phyloP scores from a whole-genome alignment of 2,888 invertebrate genomes.

The Amiota mariae region DNA sequence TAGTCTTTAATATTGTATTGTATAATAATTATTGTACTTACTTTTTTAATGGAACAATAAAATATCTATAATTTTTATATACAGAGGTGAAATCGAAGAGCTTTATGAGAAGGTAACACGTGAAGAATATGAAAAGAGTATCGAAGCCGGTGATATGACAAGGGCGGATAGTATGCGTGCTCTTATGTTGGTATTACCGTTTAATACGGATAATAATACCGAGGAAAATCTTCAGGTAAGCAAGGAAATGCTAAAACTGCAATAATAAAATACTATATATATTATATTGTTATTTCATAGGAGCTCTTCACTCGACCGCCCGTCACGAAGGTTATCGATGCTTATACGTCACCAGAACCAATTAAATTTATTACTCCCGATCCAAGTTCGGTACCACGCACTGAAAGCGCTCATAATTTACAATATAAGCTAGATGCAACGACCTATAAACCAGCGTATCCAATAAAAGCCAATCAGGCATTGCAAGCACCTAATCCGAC shows the following conservation, averaged over 20 bases:
- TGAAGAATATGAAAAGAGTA: slow-evolving; percentile 72
- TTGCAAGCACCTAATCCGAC: slow-evolving; percentile 59
- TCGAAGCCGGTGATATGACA: slow-evolving; percentile 70
- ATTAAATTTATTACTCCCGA: slow-evolving; percentile 68
- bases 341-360: slow-evolving; percentile 65
- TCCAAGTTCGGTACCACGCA: slow-evolving; percentile 56
- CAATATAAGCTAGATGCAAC: slow-evolving; percentile 71
- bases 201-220: slow-evolving; percentile 71
- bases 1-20: background rate
- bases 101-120: slow-evolving; percentile 73
- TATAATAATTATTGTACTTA: background rate
- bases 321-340: slow-evolving; percentile 70
- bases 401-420: slow-evolving; percentile 44
- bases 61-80: background rate
- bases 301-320: slow-evolving; percentile 72
- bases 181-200: slow-evolving; percentile 72
- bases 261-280: background rate
- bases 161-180: slow-evolving; percentile 73
- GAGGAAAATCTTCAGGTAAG: slow-evolving; percentile 69
- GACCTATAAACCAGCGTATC: slow-evolving; percentile 74
- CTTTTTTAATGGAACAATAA: background rate
- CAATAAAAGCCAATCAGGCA: slow-evolving; percentile 48
- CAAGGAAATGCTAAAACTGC: background rate
- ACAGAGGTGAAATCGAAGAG: slow-evolving; percentile 73
- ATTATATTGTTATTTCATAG: slow-evolving; percentile 44